Percentiles rank a stretch among this genome's conserved stretches.
These are phyloP conservation scores for Callionymus lyra DNA, from an alignment of 2,113 vertebrate genomes.

Conservation along the genomic window DNA sequence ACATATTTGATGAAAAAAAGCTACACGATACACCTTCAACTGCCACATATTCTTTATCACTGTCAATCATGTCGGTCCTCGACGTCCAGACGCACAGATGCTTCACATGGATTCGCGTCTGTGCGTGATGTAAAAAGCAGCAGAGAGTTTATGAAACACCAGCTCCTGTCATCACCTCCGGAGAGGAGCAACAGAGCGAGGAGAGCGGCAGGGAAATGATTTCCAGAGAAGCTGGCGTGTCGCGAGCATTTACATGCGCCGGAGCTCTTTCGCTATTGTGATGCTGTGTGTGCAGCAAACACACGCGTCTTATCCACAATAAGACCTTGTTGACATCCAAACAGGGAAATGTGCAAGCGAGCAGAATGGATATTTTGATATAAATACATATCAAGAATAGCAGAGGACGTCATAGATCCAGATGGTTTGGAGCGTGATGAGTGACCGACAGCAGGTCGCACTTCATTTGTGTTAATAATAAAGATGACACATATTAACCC, in stretches of 20 bases:
- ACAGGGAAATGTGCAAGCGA: slow-evolving; percentile 3
- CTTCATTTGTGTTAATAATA: too few relatives aligned
- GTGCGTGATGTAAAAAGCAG: slow-evolving; percentile 60
- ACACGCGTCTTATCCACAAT: slow-evolving; percentile 2
- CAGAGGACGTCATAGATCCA: background rate
- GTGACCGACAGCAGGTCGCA: too few relatives aligned
- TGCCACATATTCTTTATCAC: too few relatives aligned
- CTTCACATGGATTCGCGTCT: slow-evolving; percentile 19
- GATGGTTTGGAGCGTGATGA: too few relatives aligned
- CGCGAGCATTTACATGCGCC: slow-evolving; percentile 10
- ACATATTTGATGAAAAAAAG: too few relatives aligned
- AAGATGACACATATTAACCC: too few relatives aligned
- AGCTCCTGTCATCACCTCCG: slow-evolving; percentile 41
- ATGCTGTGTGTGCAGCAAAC: too few relatives aligned
- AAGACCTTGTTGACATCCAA: slow-evolving; percentile 17
- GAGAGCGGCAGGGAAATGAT: slow-evolving; percentile 26
- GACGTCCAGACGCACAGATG: slow-evolving; percentile 3
- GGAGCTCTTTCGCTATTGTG: slow-evolving; percentile 9
- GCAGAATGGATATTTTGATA: slow-evolving; percentile 15
- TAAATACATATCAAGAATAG: slow-evolving; percentile 16
- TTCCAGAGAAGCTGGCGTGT: slow-evolving; percentile 43
- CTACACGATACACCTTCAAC: too few relatives aligned
- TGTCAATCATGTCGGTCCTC: too few relatives aligned
- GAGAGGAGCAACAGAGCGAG: slow-evolving; percentile 29
- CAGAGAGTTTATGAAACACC: slow-evolving; percentile 59